phyloP scores from a whole-genome alignment of 37 sponge, comb jelly and placozoan genomes.

The Hexactinellida sp. region DNA sequence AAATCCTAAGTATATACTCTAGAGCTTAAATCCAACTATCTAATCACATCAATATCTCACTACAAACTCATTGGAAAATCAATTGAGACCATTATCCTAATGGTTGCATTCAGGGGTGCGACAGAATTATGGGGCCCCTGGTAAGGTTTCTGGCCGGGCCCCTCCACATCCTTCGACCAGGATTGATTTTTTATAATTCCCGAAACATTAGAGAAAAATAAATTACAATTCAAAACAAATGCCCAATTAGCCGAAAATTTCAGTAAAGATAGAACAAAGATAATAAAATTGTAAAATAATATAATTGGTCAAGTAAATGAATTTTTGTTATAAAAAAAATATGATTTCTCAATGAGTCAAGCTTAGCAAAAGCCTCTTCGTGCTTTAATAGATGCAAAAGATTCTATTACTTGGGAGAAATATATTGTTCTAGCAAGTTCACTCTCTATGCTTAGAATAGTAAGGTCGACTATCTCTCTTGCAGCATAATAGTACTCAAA shows the following conservation, averaged over 20 bases:
- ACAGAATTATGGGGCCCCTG: slow-evolving; percentile 9
- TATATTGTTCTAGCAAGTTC: not conserved
- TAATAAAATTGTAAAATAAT: not conserved
- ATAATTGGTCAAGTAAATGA: not conserved
- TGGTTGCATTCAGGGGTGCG: too few relatives aligned
- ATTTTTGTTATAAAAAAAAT: not conserved
- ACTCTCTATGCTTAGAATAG: slow-evolving; percentile 10
- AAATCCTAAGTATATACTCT: too few relatives aligned
- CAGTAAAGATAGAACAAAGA: not conserved
- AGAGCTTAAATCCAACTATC: too few relatives aligned
- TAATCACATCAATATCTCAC: too few relatives aligned
- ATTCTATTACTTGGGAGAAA: slow-evolving; percentile 11
- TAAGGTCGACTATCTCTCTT: not conserved
- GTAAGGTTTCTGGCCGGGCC: slow-evolving; percentile 2
- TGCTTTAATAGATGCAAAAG: slow-evolving; percentile 11
- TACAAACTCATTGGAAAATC: too few relatives aligned
- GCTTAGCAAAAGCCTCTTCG: slow-evolving; percentile 17
- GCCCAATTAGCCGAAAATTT: not conserved
- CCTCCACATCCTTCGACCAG: not conserved
- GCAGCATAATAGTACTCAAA: not conserved
- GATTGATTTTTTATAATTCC: not conserved
- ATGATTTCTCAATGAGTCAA: not conserved
- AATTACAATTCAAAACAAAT: not conserved
- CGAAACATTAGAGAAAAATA: not conserved
- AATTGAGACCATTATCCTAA: too few relatives aligned